phyloP scores from a whole-genome alignment of 1,140 invertebrate species.

The Calephelis nemesis region DNA sequence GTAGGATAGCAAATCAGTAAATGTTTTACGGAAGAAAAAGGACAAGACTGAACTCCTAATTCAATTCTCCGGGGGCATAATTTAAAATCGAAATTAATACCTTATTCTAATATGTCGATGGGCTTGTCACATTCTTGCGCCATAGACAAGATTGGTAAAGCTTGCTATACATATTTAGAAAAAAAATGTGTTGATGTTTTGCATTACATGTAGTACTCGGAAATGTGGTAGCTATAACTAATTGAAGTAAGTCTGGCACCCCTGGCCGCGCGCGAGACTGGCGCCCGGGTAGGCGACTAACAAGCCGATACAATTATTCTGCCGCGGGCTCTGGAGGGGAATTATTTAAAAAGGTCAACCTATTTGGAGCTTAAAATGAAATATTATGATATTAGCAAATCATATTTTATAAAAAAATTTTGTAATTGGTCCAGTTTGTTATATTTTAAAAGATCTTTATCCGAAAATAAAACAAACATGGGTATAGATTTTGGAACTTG shows the following conservation, averaged over 20 bases:
- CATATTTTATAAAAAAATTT: neutral
- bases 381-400: slow-evolving; percentile 2
- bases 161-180: too few species aligned
- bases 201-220: neutral
- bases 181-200: neutral
- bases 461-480: too few species aligned
- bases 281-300: neutral
- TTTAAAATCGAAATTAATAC: too few species aligned
- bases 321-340: slow-evolving; percentile 2
- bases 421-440: neutral
- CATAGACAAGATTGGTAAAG: too few species aligned
- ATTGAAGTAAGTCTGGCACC: neutral
- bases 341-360: slow-evolving; percentile 6
- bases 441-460: too few species aligned
- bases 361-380: neutral
- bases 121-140: too few species aligned
- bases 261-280: neutral
- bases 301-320: slow-evolving; percentile 11
- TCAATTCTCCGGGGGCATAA: too few species aligned
- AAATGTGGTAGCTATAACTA: slow-evolving; percentile 8
- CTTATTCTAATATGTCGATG: too few species aligned
- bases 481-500: too few species aligned
- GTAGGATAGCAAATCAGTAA: too few species aligned
- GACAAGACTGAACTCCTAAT: too few species aligned
- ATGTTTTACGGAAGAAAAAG: too few species aligned